Evolutionary conservation across 2,888 invertebrate genomes (phyloP).

Genomic region (Gandaritis pyraliata): DNA sequence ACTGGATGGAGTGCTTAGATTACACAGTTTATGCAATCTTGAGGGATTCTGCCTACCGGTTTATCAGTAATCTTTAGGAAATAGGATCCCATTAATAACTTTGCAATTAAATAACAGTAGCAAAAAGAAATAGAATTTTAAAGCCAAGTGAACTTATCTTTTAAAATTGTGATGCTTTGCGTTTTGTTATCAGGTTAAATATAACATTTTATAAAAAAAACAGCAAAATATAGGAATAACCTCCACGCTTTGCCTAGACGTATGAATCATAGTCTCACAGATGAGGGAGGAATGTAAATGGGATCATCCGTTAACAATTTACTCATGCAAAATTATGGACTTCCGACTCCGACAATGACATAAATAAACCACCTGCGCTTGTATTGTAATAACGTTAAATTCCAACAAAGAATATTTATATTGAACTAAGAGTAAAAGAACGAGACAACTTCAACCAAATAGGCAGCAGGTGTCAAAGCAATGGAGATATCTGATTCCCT

Average conservation of each 20-base stretch:
- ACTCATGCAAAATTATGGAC: conserved; percentile 10
- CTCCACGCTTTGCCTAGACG: no score
- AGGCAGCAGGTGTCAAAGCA: not conserved
- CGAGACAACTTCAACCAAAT: not conserved
- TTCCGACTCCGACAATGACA: conserved; percentile 6
- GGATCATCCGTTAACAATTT: not conserved
- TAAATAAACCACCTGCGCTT: conserved; percentile 8
- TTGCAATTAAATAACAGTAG: not conserved
- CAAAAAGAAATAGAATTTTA: not conserved
- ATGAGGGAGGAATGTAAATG: conserved; percentile 23
- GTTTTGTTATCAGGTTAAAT: conserved; percentile 25
- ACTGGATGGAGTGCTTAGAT: conserved; percentile 31
- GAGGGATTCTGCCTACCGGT: conserved; percentile 30
- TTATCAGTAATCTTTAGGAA: conserved; percentile 28
- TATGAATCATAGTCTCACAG: conserved; percentile 2
- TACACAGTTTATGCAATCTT: conserved; percentile 38
- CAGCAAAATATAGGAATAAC: no score
- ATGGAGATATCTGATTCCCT: not conserved
- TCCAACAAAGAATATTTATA: no score
- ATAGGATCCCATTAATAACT: conserved; percentile 25
- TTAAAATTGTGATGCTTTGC: conserved; percentile 11
- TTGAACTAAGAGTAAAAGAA: not conserved
- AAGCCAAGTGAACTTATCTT: not conserved
- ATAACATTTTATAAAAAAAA: conserved; percentile 23
- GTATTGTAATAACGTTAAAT: not conserved